Base-by-base conservation (phyloP, 2,888 invertebrate genomes). In the Matsumyia berberina region DNA sequence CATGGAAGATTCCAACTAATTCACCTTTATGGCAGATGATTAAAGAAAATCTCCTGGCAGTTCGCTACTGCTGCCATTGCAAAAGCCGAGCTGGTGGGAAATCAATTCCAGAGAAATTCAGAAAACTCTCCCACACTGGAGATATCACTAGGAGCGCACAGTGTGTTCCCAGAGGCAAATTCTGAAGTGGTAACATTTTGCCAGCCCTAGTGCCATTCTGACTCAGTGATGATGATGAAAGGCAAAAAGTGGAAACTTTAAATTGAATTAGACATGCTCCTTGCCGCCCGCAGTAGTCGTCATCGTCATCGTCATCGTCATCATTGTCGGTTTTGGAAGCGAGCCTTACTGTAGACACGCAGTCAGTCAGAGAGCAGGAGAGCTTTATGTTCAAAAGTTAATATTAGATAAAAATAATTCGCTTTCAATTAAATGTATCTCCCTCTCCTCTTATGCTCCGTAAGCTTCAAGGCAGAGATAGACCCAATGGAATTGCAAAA, bases 11-110 rank as follows among this genome's bases (percentile, higher is more conserved):
- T 46, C 35, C 24, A 6, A 66, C 74, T 74, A 74, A 74, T 74
- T 74, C 74, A 66, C 64, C 64, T 74, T 74, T 74, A 74, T 74
- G 66, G 74, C 64, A 37, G 46, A 74, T 66, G 74, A 74, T 74
- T 74, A 74, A 57, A 46, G 55, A 66, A 74, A 66, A 66, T 66
- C 64, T 66, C 66, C 46, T 46, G 74, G 44, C 37, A 35, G 44
- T 66, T 46, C 37, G 55, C 37, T 37, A 24, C 55, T 12, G 44
- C 31, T 64, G 55, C 57, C 46, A 24, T 46, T 57, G 64, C 55
- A 24, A n/a, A n/a, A 37, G 46, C n/a, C 9, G 74, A 24, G 2
- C 2, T 1, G 24, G 4, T 24, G 4, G 64, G 64, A 74, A 74
- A 66, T 74, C 66, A 74, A 74, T 73, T 62, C 19, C 1, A 19